Conservation (phyloP, 2,113 vertebrate genomes). For the Dendropsophus ebraccatus region DNA sequence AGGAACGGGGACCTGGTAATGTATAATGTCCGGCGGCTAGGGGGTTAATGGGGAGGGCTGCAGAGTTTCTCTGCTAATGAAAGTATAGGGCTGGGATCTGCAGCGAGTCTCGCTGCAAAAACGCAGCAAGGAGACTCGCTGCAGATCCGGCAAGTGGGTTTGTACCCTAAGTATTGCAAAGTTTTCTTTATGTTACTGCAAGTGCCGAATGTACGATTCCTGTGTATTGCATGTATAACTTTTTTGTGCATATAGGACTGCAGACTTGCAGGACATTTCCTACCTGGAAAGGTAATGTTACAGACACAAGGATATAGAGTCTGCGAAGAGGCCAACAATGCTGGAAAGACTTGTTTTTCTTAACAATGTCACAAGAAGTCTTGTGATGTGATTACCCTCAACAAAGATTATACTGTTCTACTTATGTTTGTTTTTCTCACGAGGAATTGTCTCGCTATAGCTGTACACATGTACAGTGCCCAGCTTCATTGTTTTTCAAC, state of each 20-base stretch:
- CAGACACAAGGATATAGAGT: constrained; percentile 22
- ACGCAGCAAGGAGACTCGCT: too few relatives aligned
- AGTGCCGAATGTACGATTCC: background rate
- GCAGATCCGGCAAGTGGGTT: background rate
- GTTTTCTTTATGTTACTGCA: background rate
- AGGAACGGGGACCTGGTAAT: too few relatives aligned
- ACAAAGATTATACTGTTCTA: constrained; percentile 64
- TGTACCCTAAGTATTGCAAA: background rate
- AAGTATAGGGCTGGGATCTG: too few relatives aligned
- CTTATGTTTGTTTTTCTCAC: constrained; percentile 66
- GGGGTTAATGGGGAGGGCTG: too few relatives aligned
- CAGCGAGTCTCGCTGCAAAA: too few relatives aligned
- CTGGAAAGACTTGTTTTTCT: constrained; percentile 64
- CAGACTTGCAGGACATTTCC: background rate
- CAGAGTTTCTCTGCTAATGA: too few relatives aligned
- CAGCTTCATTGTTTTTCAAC: constrained; percentile 2
- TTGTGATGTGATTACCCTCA: constrained; percentile 69
- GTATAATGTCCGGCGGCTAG: too few relatives aligned
- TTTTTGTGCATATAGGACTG: background rate
- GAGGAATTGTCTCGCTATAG: constrained; percentile 46
- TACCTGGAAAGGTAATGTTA: background rate
- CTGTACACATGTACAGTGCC: background rate
- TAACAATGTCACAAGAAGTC: constrained; percentile 66
- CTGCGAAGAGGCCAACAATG: constrained; percentile 48
- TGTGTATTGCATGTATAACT: background rate